phyloP scores from a whole-genome alignment of 1,140 invertebrate species.

The Leucophenga varia region DNA sequence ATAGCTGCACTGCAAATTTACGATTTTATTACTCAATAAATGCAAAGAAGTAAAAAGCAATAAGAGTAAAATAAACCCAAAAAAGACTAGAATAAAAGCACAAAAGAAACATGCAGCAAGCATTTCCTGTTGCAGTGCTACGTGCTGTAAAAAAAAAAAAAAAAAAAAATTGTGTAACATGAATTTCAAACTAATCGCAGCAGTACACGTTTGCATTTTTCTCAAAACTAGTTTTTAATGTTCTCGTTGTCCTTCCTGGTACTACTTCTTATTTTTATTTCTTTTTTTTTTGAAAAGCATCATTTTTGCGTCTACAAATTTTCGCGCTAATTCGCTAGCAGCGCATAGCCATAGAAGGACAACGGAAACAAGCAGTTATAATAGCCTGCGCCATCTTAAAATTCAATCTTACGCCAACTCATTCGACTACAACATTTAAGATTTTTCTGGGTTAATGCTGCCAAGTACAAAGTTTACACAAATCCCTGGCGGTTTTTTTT shows the following conservation, averaged over 20 bases:
- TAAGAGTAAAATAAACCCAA: conserved; percentile 13
- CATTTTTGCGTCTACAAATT: conserved; percentile 11
- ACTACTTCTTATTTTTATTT: not conserved
- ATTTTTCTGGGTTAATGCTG: conserved; percentile 38
- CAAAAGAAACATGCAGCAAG: not conserved
- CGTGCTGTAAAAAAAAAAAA: not conserved
- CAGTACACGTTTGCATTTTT: too few relatives aligned
- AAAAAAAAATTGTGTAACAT: conserved; percentile 14
- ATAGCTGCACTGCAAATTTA: conserved; percentile 42
- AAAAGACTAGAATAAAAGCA: conserved; percentile 35
- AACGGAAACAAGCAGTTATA: not conserved
- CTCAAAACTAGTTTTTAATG: too few relatives aligned
- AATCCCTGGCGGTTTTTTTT: conserved; percentile 42
- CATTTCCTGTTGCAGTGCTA: not conserved
- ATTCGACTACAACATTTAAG: not conserved
- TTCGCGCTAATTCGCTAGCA: not conserved
- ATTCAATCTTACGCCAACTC: too few relatives aligned
- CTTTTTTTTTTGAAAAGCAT: conserved; percentile 4
- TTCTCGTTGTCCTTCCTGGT: too few relatives aligned
- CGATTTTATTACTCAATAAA: conserved; percentile 55
- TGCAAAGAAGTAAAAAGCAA: conserved; percentile 22
- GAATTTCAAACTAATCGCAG: conserved; percentile 14
- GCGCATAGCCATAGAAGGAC: not conserved
- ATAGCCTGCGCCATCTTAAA: too few relatives aligned
- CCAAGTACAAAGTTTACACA: conserved; percentile 49